phyloP scores from a whole-genome alignment of 2,113 vertebrate species.

The Zootoca vivipara region DNA sequence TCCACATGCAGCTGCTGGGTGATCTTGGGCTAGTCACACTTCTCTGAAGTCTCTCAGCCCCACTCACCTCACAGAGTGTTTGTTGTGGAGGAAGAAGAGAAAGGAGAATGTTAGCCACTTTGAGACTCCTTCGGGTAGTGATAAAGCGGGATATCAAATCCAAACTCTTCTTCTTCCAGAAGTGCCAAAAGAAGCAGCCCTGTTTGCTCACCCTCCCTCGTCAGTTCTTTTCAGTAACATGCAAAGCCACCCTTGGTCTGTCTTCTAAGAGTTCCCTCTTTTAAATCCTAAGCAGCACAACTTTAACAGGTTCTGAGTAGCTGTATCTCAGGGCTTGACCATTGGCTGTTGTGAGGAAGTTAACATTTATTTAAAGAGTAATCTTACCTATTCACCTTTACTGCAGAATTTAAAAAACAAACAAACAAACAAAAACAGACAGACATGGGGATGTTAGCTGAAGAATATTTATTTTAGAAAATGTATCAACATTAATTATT shows the following conservation, averaged over 20 bases:
- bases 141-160: no score
- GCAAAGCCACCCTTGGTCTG: neutral
- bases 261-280: neutral
- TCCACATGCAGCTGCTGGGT: no score
- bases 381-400: neutral
- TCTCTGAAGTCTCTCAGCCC: no score
- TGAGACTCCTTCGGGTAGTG: no score
- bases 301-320: neutral
- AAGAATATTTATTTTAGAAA: neutral
- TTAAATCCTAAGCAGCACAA: neutral
- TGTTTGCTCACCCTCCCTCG: neutral
- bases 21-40: no score
- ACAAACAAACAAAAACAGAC: neutral
- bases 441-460: neutral
- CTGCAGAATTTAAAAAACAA: neutral
- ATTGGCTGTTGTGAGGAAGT: neutral
- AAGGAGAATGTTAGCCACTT: no score
- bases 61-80: no score
- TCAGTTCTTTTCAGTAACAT: neutral
- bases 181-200: no score
- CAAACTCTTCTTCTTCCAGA: neutral
- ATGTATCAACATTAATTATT: neutral
- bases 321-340: neutral
- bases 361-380: neutral
- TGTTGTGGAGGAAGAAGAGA: no score